Evolutionary conservation across 2,113 vertebrate genomes (phyloP).

Genomic region (Sminthopsis crassicaudata): DNA sequence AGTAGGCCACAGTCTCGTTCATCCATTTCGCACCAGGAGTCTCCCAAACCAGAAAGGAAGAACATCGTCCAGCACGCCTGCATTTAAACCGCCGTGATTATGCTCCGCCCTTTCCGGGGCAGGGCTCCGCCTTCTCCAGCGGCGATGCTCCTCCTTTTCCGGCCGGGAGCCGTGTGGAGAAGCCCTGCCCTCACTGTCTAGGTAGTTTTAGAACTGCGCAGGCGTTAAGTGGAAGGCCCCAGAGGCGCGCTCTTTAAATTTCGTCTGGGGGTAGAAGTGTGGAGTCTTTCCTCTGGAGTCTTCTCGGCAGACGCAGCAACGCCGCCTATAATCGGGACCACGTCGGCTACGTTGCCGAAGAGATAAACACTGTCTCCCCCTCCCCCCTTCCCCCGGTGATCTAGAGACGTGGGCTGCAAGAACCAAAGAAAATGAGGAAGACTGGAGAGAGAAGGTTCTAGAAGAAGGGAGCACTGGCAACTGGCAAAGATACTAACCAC

Average conservation of each 20-base stretch:
- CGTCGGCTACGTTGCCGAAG: neutral
- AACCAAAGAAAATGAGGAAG: slow-evolving; percentile 98
- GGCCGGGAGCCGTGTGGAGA: neutral
- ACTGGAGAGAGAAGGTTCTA: slow-evolving; percentile 98
- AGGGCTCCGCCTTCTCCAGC: neutral
- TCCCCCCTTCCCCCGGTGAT: slow-evolving; percentile 65
- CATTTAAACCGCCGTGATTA: neutral
- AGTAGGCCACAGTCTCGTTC: accelerated
- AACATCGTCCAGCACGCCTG: accelerated
- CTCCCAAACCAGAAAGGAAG: neutral
- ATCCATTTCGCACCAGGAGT: accelerated
- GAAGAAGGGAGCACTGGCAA: too few species aligned
- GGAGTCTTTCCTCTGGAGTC: too few species aligned
- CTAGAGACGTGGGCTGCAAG: slow-evolving; percentile 90
- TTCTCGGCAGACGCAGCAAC: too few species aligned
- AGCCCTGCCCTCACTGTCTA: neutral
- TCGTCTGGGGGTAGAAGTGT: too few species aligned
- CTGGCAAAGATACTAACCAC: slow-evolving; percentile 97
- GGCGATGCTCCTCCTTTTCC: neutral
- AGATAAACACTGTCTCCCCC: slow-evolving; percentile 52
- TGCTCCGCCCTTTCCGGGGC: too few species aligned
- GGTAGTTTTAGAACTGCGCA: neutral
- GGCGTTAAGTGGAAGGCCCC: neutral
- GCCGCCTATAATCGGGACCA: too few species aligned
- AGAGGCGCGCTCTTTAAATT: neutral